Base-by-base conservation (phyloP, 2,797 vertebrate genomes). In the Acestrorhynchus altus region DNA sequence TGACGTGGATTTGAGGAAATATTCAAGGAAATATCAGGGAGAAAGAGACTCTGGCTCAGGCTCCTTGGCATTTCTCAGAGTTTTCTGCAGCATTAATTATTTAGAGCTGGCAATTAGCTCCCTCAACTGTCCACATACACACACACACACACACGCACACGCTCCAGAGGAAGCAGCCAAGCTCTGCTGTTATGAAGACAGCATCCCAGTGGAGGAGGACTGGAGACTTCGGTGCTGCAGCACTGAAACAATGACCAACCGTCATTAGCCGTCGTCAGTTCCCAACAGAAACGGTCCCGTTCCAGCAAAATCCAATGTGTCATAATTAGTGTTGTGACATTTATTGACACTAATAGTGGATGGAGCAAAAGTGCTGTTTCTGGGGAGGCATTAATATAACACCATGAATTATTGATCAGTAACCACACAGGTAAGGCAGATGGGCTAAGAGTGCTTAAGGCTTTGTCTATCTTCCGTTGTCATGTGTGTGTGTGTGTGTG, bases 51-150 rank as follows among this genome's bases (percentile, higher is more conserved):
- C 13, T 52, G 40, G 57, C 75, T 47, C 65, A 76, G 74, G 63
- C 79, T 77, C 74, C 72, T 72, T 83, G 80, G 65, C 83, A 84
- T 83, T 83, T 83, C 81, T 71, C n/a, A 65, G 35, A 31, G 59
- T 77, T 80, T 80, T 73, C 80, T 67, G 73, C 5, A 6, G 39
- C 75, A 85, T 85, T 78, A 72, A 85, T 79, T 83, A 86, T 86
- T 86, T 77, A 82, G 11, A 59, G 66, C n/a, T 42, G 8, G 75
- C 75, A 84, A 85, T 86, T 86, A 85, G 65, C 61, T 61, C 52
- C 47, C 80, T 76, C 39, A 59, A 40, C 66, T 47, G 65, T 75
- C 74, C 64, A 54, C 31, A 35, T 35, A 72, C 68, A 35, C 24
- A 66, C 72, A 35, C n/a, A n/a, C n/a, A n/a, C n/a, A n/a, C 31